phyloP scores from a whole-genome alignment of 2,888 invertebrate species.

The Galeruca laticollis region DNA sequence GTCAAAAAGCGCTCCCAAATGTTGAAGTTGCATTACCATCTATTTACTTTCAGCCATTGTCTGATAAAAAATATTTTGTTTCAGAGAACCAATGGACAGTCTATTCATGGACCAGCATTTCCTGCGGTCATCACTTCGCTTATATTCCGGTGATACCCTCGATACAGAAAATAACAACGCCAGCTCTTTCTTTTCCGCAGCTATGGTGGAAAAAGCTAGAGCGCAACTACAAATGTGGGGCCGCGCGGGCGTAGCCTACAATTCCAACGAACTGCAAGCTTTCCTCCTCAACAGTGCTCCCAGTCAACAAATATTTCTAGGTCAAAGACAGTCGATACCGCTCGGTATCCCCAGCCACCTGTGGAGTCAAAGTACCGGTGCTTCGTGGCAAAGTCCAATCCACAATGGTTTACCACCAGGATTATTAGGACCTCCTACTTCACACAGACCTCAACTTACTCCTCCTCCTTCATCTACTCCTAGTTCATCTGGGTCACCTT shows the following conservation, averaged over 20 bases:
- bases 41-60: no score
- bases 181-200: constrained; percentile 66
- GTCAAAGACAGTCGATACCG: constrained; percentile 61
- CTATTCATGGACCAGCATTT: constrained; percentile 84
- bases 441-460: constrained; percentile 64
- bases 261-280: constrained; percentile 68
- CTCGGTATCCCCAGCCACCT: constrained; percentile 66
- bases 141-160: constrained; percentile 72
- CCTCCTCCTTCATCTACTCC: constrained; percentile 68
- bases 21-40: no score
- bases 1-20: no score
- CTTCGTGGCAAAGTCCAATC: constrained; percentile 62
- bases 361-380: constrained; percentile 64
- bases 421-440: constrained; percentile 63
- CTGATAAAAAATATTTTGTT: no score
- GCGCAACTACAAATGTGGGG: constrained; percentile 70
- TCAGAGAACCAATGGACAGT: constrained; percentile 81
- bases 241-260: constrained; percentile 67
- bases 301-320: constrained; percentile 62
- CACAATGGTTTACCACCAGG: constrained; percentile 65
- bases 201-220: constrained; percentile 72
- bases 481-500: constrained; percentile 75
- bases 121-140: constrained; percentile 71
- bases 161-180: constrained; percentile 68
- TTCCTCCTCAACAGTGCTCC: constrained; percentile 61